Percentiles rank a stretch among this genome's conserved stretches.
phyloP scores from a whole-genome alignment of 2,797 vertebrate species.

The Brachyrhaphis roseni region DNA sequence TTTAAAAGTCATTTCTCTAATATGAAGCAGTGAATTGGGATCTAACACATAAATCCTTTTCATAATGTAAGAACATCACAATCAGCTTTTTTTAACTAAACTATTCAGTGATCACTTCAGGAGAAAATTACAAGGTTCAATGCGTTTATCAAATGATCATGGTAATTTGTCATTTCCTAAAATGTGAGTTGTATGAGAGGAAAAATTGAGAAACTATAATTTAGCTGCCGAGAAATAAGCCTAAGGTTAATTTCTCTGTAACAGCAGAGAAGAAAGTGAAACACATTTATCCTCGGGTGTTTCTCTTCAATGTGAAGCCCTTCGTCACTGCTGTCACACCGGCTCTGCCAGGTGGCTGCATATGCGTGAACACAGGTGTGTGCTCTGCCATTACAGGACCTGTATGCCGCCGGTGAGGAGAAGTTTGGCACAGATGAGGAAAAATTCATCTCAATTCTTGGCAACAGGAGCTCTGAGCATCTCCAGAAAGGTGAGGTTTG shows the following conservation, averaged over 20 bases:
- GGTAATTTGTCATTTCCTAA: neutral
- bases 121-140: neutral
- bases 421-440: slow-evolving; percentile 96
- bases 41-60: neutral
- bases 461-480: slow-evolving; percentile 89
- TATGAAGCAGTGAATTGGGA: slow-evolving; percentile 25
- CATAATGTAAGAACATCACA: neutral
- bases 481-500: slow-evolving; percentile 83
- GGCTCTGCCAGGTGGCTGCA: slow-evolving; percentile 8
- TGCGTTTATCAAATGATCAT: neutral
- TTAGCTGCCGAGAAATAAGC: neutral
- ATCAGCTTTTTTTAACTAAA: neutral
- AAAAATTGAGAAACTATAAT: neutral
- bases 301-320: slow-evolving; percentile 5
- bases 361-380: slow-evolving; percentile 11
- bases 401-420: slow-evolving; percentile 90
- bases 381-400: slow-evolving; percentile 76
- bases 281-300: neutral
- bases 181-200: neutral
- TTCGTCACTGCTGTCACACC: slow-evolving; percentile 16
- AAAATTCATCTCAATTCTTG: slow-evolving; percentile 91
- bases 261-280: slow-evolving; percentile 1
- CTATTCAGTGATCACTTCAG: neutral
- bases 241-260: neutral
- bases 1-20: neutral